Base-by-base conservation (phyloP, 2,113 vertebrate genomes). In the Hippocampus barbouri region DNA sequence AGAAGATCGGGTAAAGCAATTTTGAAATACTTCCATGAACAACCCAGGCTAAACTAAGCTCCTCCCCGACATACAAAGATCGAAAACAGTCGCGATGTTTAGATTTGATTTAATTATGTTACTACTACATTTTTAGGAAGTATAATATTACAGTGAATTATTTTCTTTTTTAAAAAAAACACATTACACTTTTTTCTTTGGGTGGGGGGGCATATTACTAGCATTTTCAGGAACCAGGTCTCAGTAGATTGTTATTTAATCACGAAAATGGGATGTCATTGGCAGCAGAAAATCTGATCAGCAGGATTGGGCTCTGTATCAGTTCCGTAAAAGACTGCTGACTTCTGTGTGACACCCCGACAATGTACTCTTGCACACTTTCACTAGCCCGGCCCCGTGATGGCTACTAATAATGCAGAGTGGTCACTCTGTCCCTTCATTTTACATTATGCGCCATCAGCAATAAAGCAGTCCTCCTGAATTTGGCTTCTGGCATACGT, bases 401-500 rank as follows among this genome's bases (percentile, higher is more conserved):
- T 7, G 38, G 63, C 20, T 51, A 51, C 18, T 51, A 51, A 18
- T 51, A 51, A 51, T 21, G 49, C 18, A 51, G 49, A 51, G 49
- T 20, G 8, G 21, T 56, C n/a, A 54, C 9, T 9, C 8, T n/a
- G 21, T 10, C 53, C 4, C 8, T n/a, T 45, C 43, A 63, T 20
- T n/a, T 20, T 3, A 25, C 27, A 47, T 66, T 25, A 47, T 65
- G n/a, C 41, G 45, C 40, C 21, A 10, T 27, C 64, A 47, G 23
- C 8, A 8, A 47, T 10, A 40, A 63, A 40, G 20, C 2, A 5
- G 34, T 63, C 61, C 61, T 63, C 34, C 34, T 63, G 40, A 40
- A 63, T 63, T 41, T 63, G 34, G 34, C 1, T 38, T 40, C 34
- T 41, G 57, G 77, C 51, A 76, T 30, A 71, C 80, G 78, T 78